These are phyloP conservation scores for Pelochelys cantorii DNA, from an alignment of 2,797 vertebrate genomes.

Conservation along the genomic window DNA sequence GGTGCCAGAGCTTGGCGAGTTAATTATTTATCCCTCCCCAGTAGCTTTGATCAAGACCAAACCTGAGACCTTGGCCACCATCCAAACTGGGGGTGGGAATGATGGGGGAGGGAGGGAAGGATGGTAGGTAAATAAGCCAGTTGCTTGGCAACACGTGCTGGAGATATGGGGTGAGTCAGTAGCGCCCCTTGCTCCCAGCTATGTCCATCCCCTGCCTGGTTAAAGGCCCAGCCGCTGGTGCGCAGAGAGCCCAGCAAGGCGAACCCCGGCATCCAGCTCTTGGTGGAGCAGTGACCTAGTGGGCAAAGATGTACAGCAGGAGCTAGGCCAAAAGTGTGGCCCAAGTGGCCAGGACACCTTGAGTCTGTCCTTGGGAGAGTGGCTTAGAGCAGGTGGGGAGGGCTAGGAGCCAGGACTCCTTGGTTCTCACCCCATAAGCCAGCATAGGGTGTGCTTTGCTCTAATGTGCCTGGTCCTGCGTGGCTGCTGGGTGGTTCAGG, in stretches of 20 bases:
- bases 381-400: neutral
- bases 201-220: no score
- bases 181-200: neutral
- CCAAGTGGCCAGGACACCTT: no score
- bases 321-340: neutral
- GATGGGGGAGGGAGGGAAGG: neutral
- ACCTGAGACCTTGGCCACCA: neutral
- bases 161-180: neutral
- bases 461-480: neutral
- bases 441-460: no score
- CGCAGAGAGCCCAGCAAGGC: no score
- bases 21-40: neutral
- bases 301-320: neutral
- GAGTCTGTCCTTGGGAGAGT: no score
- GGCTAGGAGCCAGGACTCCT: neutral
- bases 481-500: neutral
- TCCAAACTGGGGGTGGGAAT: neutral
- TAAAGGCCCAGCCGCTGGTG: neutral
- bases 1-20: neutral
- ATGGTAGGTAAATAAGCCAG: neutral
- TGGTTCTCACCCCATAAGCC: no score
- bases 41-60: neutral
- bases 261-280: neutral
- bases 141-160: neutral
- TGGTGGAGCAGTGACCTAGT: accelerated